phyloP scores from a whole-genome alignment of 2,797 vertebrate genomes.

The Centroberyx gerrardi region DNA sequence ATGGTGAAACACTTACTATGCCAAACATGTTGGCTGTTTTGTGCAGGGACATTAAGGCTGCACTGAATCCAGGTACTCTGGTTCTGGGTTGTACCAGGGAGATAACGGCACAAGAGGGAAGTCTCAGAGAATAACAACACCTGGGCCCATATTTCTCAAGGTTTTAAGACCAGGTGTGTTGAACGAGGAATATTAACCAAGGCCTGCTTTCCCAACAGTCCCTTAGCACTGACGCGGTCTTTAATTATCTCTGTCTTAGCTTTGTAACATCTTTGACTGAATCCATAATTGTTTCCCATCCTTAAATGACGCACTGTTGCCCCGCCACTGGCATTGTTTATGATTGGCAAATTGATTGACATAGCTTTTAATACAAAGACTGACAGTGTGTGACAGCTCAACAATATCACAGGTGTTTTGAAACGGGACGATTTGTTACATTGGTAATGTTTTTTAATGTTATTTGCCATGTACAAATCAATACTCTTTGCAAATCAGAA shows the following conservation, averaged over 20 bases:
- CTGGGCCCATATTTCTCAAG: slow-evolving; percentile 12
- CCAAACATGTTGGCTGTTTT: slow-evolving; percentile 40
- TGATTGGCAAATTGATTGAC: too few species aligned
- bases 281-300: too few species aligned
- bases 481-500: too few species aligned
- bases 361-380: too few species aligned
- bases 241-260: not conserved
- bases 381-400: too few species aligned
- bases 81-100: slow-evolving; percentile 35
- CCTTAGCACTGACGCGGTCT: not conserved
- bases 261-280: too few species aligned
- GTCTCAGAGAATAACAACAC: slow-evolving; percentile 12
- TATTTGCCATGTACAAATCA: too few species aligned
- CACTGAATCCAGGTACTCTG: not conserved
- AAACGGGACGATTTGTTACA: not conserved
- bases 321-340: too few species aligned
- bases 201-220: not conserved
- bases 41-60: slow-evolving; percentile 21
- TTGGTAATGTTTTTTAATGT: too few species aligned
- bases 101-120: not conserved
- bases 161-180: not conserved
- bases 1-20: slow-evolving; percentile 32
- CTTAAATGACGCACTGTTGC: too few species aligned
- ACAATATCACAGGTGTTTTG: slow-evolving; percentile 2
- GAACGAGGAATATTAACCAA: slow-evolving; percentile 12